Base-by-base conservation (phyloP, 2,113 vertebrate species). In the Lycocorax pyrrhopterus region DNA sequence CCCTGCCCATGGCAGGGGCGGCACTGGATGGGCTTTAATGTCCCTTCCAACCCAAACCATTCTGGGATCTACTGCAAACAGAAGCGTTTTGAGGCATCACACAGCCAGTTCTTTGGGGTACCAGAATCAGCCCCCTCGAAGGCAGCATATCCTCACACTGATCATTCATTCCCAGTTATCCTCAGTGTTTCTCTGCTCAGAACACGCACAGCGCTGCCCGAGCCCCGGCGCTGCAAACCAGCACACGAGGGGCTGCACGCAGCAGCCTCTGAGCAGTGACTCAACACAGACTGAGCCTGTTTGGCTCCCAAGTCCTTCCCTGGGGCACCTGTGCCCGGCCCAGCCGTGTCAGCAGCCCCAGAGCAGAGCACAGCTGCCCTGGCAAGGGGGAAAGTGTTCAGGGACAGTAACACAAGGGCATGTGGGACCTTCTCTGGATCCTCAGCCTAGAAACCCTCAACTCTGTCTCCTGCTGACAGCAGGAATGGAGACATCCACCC, bases 21-120 rank as follows among this genome's bases (percentile, higher is more conserved):
- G 44, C 0, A 25, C 4, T 8, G 32, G 37, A 2, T 44, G 56
- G 2, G 6, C 0, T 52, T 35, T 35, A 1, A 72, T 10, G 6
- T 21, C 25, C 25, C 22, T 43, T 16, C 56, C 46, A 21, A 17
- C 47, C 26, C 33, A 32, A 72, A 18, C 35, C 55, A 60, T 5
- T 2, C 33, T 53, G 47, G 16, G 47, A 53, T 53, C 49, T 46
- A 1, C 59, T n/a, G 59, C 49, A 29, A 35, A 25, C 20, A 23
- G 11, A 58, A 41, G 20, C 2, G 71, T 41, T 73, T 39, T 4
- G 41, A 20, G 32, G 16, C 10, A 41, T 25, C 13, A 11, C 15
- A 18, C 23, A 75, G 30, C 13, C 51, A 56, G 18, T 3, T 39
- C 59, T 8, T 4, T 13, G 41, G 35, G 49, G 23, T 9, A 10